Evolutionary conservation across 2,888 invertebrate genomes (phyloP).

Genomic region (Arenicola marina): DNA sequence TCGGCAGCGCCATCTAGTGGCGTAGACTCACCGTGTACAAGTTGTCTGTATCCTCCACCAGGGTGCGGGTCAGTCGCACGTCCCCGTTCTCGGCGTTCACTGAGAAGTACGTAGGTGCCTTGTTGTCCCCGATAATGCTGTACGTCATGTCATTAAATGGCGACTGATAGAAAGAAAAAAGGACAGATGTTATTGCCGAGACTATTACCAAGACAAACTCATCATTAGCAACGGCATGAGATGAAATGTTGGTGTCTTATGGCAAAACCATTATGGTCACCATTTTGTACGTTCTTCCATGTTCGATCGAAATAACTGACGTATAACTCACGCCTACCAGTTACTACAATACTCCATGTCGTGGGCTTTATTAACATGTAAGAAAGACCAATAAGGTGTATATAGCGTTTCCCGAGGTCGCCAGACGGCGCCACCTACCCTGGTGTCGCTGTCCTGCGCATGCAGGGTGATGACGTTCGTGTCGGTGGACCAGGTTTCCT

Average conservation of each 20-base stretch:
- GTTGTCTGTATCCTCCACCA: constrained; percentile 23
- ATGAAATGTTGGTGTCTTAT: no score
- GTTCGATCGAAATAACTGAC: no score
- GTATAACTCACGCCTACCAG: no score
- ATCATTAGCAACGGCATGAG: no score
- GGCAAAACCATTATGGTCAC: no score
- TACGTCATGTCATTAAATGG: constrained; percentile 46
- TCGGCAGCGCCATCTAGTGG: not conserved
- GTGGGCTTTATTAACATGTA: no score
- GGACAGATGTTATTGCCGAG: not conserved
- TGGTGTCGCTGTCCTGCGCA: constrained; percentile 14
- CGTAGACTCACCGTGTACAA: constrained; percentile 19
- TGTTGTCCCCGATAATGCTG: constrained; percentile 45
- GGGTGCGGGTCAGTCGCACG: constrained; percentile 22
- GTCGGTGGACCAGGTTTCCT: constrained; percentile 6
- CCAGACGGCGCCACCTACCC: no score
- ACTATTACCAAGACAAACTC: not conserved
- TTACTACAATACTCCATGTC: no score
- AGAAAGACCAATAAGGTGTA: no score
- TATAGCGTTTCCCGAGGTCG: no score
- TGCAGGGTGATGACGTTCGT: constrained; percentile 6
- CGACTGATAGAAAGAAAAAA: constrained; percentile 12
- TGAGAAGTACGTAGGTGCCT: constrained; percentile 41
- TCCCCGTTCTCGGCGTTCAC: constrained; percentile 39
- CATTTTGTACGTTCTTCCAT: no score